phyloP scores from a whole-genome alignment of 92 coral and sea anemone species.

The Anthopleura xanthogrammica region DNA sequence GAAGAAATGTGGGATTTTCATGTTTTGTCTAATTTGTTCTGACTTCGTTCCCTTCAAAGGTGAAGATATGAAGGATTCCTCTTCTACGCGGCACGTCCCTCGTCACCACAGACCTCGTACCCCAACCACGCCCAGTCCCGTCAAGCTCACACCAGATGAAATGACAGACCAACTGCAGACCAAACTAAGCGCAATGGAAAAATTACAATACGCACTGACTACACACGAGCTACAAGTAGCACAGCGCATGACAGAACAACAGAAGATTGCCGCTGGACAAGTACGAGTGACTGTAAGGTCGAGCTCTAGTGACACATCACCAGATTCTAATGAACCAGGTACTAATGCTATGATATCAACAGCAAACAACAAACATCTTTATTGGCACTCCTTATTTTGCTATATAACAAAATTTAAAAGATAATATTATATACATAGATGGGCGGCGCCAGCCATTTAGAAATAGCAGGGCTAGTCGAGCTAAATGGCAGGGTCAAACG shows the following conservation, averaged over 20 bases:
- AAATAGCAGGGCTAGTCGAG: too few species aligned
- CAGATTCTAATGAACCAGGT: constrained; percentile 22
- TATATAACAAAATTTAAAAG: too few species aligned
- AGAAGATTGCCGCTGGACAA: constrained; percentile 75
- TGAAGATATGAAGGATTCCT: background rate
- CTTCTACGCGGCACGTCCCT: background rate
- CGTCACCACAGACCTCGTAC: background rate
- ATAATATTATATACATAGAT: too few species aligned
- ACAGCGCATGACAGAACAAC: constrained; percentile 73
- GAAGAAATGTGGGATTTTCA: too few species aligned
- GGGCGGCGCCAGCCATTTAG: too few species aligned
- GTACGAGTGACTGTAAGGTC: constrained; percentile 63
- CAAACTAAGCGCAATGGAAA: constrained; percentile 84
- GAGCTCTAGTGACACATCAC: constrained; percentile 56
- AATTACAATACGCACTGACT: constrained; percentile 88
- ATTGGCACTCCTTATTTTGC: too few species aligned
- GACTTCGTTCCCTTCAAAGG: background rate
- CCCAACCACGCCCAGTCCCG: constrained; percentile 8
- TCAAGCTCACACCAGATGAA: constrained; percentile 56
- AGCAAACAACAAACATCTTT: too few species aligned
- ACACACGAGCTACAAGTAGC: constrained; percentile 92
- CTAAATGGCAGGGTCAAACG: too few species aligned
- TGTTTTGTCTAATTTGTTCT: too few species aligned
- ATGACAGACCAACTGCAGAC: constrained; percentile 66
- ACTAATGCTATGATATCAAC: background rate